These are phyloP conservation scores for Rhegmatorhina hoffmannsi DNA, from an alignment of 2,113 vertebrate genomes.

Conservation along the genomic window DNA sequence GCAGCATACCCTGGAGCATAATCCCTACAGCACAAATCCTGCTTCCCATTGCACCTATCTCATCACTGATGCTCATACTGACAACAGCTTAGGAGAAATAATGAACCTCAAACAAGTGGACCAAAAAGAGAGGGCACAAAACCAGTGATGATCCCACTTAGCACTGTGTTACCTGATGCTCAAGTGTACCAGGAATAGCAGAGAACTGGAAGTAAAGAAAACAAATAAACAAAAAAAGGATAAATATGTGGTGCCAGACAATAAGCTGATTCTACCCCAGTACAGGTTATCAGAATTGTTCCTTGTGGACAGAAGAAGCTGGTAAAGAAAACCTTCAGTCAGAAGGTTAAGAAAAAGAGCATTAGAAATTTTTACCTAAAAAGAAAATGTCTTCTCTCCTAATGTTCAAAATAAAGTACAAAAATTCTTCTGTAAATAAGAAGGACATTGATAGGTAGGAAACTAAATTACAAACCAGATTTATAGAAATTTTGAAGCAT, in stretches of 20 bases:
- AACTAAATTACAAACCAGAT: not conserved
- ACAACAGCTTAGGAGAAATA: constrained; percentile 61
- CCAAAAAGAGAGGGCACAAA: not conserved
- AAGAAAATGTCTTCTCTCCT: not conserved
- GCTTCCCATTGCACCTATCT: constrained; percentile 16
- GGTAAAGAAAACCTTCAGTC: not conserved
- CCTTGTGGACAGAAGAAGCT: not conserved
- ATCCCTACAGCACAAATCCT: not conserved
- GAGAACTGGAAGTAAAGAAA: not conserved
- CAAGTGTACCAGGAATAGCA: not conserved
- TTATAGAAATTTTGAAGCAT: not conserved
- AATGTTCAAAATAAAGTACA: not conserved
- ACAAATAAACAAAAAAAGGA: not conserved
- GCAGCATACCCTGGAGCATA: not conserved
- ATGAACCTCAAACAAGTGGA: constrained; percentile 2
- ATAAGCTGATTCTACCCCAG: not conserved
- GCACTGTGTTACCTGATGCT: constrained; percentile 30
- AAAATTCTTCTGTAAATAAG: not conserved
- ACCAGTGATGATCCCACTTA: not conserved
- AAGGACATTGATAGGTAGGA: not conserved
- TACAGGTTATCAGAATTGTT: not conserved
- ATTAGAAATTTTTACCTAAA: not conserved
- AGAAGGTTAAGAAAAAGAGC: not conserved
- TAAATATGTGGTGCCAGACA: not conserved
- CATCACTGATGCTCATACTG: not conserved